phyloP scores from a whole-genome alignment of 2,888 invertebrate genomes.

The Lycaena phlaeas region DNA sequence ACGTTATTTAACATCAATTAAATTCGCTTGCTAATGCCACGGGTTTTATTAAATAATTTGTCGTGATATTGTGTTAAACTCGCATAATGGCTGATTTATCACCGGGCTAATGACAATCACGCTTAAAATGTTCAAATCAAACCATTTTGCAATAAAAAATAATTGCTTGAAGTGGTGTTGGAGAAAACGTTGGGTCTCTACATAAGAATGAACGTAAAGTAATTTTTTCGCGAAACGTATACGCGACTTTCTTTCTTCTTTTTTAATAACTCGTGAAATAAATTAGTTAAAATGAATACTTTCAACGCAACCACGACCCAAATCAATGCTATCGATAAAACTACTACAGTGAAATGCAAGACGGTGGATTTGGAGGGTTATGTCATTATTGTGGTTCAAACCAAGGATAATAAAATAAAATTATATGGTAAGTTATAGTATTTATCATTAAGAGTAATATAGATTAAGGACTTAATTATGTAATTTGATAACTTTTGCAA shows the following conservation, averaged over 20 bases:
- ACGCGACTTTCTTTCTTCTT: not conserved
- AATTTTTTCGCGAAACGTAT: not conserved
- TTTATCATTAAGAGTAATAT: not conserved
- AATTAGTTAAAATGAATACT: constrained; percentile 49
- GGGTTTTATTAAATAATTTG: constrained; percentile 14
- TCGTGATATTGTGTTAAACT: constrained; percentile 7
- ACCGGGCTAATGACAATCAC: constrained; percentile 45
- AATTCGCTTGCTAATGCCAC: constrained; percentile 6
- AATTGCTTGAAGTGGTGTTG: constrained; percentile 64
- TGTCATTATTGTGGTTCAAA: constrained; percentile 94
- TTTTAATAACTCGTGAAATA: constrained; percentile 5
- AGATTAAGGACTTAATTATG: not conserved
- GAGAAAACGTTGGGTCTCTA: constrained; percentile 50
- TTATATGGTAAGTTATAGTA: constrained; percentile 80
- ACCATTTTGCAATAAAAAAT: constrained; percentile 39
- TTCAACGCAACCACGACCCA: constrained; percentile 65
- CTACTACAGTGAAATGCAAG: constrained; percentile 67
- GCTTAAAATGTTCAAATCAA: constrained; percentile 42
- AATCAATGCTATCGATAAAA: constrained; percentile 60
- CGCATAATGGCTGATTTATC: constrained; percentile 48
- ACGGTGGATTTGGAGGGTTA: constrained; percentile 94
- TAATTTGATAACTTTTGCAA: no score
- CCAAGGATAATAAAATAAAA: constrained; percentile 94
- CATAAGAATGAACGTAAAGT: constrained; percentile 10
- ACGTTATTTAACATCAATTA: not conserved